A percentile compares a stretch with the other conserved stretches of the same genome.
phyloP scores from a whole-genome alignment of 1,140 invertebrate species.

The Amphibalanus amphitrite region DNA sequence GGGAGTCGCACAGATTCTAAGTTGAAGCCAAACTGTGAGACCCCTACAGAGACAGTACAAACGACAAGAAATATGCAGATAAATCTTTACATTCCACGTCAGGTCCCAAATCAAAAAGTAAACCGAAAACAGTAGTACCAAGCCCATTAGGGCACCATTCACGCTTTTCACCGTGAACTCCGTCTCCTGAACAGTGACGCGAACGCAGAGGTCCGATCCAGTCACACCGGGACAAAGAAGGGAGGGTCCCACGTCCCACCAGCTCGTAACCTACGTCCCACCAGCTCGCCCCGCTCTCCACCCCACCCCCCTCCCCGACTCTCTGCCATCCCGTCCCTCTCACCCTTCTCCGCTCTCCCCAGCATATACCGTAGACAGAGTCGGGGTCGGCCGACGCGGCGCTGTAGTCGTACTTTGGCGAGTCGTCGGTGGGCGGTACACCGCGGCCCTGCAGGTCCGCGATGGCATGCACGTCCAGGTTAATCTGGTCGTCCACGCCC shows the following conservation, averaged over 20 bases:
- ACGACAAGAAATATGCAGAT: not conserved
- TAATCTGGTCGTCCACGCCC: constrained; percentile 46
- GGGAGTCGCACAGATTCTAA: not conserved
- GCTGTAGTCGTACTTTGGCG: constrained; percentile 77
- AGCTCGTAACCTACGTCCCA: not conserved
- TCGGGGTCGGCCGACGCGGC: constrained; percentile 33
- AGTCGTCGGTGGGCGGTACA: constrained; percentile 72
- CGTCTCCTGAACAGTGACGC: constrained; percentile 36
- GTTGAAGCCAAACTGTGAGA: not conserved
- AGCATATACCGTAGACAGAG: constrained; percentile 4
- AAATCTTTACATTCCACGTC: not conserved
- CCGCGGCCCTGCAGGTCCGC: constrained; percentile 63
- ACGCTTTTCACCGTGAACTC: constrained; percentile 89
- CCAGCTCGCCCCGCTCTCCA: not conserved
- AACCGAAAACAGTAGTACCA: too few species aligned
- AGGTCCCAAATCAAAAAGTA: not conserved
- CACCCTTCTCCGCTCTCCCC: constrained; percentile 10
- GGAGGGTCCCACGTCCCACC: not conserved
- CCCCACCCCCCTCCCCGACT: too few species aligned
- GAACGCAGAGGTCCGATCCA: not conserved
- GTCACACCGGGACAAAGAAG: constrained; percentile 6
- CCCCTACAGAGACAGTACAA: too few species aligned
- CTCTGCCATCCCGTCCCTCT: constrained; percentile 17
- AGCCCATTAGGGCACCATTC: too few species aligned
- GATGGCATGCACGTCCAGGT: constrained; percentile 88